Conservation (phyloP, 2,797 vertebrate species). For the Varecia variegata region DNA sequence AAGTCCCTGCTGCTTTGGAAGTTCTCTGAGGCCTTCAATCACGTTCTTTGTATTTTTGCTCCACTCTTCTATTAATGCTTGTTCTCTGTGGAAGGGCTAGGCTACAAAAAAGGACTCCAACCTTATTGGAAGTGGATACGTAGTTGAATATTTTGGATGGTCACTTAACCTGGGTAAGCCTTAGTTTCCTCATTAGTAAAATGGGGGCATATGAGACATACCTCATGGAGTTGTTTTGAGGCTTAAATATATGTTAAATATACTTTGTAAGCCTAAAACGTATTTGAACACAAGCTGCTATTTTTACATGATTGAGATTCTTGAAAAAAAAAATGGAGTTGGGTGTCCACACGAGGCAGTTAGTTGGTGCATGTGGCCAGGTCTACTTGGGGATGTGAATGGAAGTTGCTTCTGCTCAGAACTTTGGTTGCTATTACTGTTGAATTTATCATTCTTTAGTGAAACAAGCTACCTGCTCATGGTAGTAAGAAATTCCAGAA, state of each 20-base stretch:
- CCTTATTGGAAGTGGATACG: background rate
- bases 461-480: background rate
- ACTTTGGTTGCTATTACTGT: background rate
- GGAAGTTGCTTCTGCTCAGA: conserved; percentile 10
- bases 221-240: background rate
- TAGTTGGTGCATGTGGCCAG: background rate
- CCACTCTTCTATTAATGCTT: background rate
- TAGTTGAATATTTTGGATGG: background rate
- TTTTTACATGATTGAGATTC: background rate
- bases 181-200: background rate
- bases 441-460: conserved; percentile 10
- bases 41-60: background rate
- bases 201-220: background rate
- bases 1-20: background rate
- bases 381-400: background rate
- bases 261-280: background rate
- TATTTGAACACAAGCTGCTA: conserved; percentile 1
- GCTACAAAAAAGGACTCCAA: background rate
- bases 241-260: background rate
- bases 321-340: background rate
- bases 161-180: background rate
- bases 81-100: background rate
- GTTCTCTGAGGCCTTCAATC: background rate
- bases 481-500: conserved; percentile 17
- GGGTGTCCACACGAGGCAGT: background rate